These are phyloP conservation scores for Amiota minor DNA, from an alignment of 2,888 invertebrate species.

Conservation along the genomic window DNA sequence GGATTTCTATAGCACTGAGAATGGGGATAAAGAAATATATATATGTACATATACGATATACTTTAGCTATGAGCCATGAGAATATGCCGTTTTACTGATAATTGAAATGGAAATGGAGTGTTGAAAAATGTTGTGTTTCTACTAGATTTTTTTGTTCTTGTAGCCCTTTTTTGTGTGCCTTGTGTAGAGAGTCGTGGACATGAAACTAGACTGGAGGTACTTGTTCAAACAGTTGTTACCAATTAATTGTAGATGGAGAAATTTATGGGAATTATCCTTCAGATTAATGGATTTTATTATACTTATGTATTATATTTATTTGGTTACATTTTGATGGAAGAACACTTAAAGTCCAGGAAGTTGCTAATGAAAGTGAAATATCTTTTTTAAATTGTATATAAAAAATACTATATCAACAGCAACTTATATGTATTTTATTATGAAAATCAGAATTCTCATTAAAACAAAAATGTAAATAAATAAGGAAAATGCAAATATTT, in stretches of 20 bases:
- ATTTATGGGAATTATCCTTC: neutral
- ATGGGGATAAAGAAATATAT: too few species aligned
- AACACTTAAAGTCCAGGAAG: neutral
- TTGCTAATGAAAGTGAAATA: neutral
- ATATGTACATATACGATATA: too few species aligned
- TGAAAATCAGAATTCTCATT: too few species aligned
- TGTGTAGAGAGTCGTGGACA: neutral
- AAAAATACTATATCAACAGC: too few species aligned
- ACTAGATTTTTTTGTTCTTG: neutral
- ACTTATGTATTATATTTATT: neutral
- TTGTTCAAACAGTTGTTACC: constrained; percentile 21
- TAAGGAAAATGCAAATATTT: neutral
- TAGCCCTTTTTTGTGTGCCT: constrained; percentile 12
- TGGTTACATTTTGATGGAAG: neutral
- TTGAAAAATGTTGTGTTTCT: constrained; percentile 1
- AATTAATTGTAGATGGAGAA: neutral
- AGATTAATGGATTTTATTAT: too few species aligned
- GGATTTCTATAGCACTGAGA: too few species aligned
- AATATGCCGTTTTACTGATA: constrained; percentile 2
- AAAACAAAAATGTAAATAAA: too few species aligned
- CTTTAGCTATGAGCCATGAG: neutral
- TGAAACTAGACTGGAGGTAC: neutral
- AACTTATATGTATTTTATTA: too few species aligned
- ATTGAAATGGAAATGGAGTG: constrained; percentile 24
- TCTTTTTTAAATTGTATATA: too few species aligned